Conservation (phyloP, 2,888 invertebrate species). For the Zygogramma bicolorata region DNA sequence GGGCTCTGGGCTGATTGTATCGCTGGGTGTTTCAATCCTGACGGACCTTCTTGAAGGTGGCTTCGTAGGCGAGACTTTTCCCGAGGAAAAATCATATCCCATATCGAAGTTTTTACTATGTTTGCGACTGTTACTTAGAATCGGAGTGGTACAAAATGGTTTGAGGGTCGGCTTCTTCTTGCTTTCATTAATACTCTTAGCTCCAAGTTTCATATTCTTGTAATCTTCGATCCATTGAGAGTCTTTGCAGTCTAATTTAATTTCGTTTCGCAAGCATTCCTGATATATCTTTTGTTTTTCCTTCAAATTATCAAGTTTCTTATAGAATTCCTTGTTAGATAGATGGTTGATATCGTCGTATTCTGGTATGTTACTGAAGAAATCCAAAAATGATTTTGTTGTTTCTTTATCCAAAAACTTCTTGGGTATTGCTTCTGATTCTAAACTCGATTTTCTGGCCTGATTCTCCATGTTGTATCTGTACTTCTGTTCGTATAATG, state of each 20-base stretch:
- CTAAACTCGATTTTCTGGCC: constrained; percentile 56
- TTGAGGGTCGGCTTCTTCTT: constrained; percentile 52
- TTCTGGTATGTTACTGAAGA: constrained; percentile 84
- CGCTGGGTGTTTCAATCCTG: constrained; percentile 63
- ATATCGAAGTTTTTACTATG: constrained; percentile 11
- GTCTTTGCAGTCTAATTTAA: constrained; percentile 55
- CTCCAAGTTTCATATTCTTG: constrained; percentile 57
- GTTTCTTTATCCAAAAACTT: constrained; percentile 67
- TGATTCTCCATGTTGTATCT: constrained; percentile 61
- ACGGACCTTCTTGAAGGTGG: constrained; percentile 65
- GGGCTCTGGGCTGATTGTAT: constrained; percentile 56
- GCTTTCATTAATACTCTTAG: constrained; percentile 37
- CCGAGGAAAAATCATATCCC: constrained; percentile 51
- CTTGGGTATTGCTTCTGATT: constrained; percentile 52
- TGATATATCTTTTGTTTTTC: constrained; percentile 72
- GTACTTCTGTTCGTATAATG: constrained; percentile 75
- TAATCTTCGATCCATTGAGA: constrained; percentile 62
- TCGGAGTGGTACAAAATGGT: constrained; percentile 57
- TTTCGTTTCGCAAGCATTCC: constrained; percentile 59
- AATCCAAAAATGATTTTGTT: constrained; percentile 75
- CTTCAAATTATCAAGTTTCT: constrained; percentile 75
- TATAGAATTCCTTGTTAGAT: constrained; percentile 81
- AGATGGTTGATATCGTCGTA: constrained; percentile 83
- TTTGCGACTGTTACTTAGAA: constrained; percentile 47
- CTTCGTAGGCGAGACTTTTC: constrained; percentile 56